Evolutionary conservation across 2,113 vertebrate species (phyloP), one percentile per base, ranked within the genome.

Genomic region (Agelaius phoeniceus): DNA sequence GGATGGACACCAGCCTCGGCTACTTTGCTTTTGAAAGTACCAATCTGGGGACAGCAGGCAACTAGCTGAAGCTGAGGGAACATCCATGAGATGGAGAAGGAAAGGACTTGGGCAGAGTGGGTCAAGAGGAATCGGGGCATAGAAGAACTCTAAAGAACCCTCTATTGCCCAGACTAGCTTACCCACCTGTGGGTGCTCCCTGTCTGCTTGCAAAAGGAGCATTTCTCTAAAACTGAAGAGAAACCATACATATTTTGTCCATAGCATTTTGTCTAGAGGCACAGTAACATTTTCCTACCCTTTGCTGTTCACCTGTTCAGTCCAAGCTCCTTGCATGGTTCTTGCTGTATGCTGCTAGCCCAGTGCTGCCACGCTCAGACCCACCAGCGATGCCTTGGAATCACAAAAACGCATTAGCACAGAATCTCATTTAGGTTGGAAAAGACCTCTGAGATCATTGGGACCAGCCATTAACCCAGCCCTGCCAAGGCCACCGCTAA

Each of bases 241-340:
- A 39, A 65, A 16, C 31, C 28, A 8, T 7, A 12, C 15, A 9
- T 21, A 46, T 46, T 46, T 46, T 46, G 44, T 46, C 19, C 44
- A 46, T 46, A 54, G 39, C 35, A 9, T n/a, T 73, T n/a, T 46
- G 28, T 13, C 49, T 12, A 20, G 6, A 51, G 81, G 49, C 49
- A 27, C 49, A 18, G 4, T 3, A 26, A 31, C 11, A 5, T 59
- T 66, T 51, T 20, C 26, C 51, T n/a, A 2, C 43, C 2, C 15
- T 31, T 77, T 2, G 0, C 37, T 1, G 0, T 17, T 33, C 55
- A 33, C 6, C n/a, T 0, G 17, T 58, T 61, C 0, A 2, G 4
- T 16, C 57, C 30, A 8, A 52, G n/a, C 35, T 41, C 39, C 52
- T 33, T 0, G 1, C 44, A 6, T 4, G 11, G 43, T 18, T 30